Base-by-base conservation (phyloP, 1,140 invertebrate genomes). In the Ditylenchus dipsaci region DNA sequence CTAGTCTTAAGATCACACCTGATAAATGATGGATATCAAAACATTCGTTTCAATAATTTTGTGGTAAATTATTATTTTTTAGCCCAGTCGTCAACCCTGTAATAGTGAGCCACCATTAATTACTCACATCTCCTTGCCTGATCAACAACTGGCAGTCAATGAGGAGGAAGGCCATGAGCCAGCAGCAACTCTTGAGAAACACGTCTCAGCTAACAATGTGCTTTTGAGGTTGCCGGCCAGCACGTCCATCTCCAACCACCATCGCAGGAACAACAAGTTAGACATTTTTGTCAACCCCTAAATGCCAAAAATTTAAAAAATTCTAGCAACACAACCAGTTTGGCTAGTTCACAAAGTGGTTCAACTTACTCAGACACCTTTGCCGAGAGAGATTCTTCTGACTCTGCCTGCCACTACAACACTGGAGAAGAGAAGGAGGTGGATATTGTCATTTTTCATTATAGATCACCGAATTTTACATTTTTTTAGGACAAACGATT, bases 401-500 rank as follows among this genome's bases (percentile, higher is more conserved):
- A 63, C 27, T 19, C 45, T 58, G 23, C 45, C 19, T 65, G 27
- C 30, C 27, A 29, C 42, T 67, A 67, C 42, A 38, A 60, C 23
- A 66, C 63, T 56, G 66, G 66, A 45, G 29, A 67, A 19, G 23
- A 65, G 19, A 67, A 67, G 33, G 66, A 65, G 59, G 59, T 61
- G n/a, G n/a, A 33, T 27, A 5, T 53, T 53, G n/a, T 17, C 3
- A 53, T 15, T 53, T 15, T 21, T 7, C 3, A 26, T 3, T 7
- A 53, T 19, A 17, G 49, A 17, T 8, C 49, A 21, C 23, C 1
- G 23, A 15, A 53, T 53, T 53, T 53, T 53, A 17, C n/a, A n/a
- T n/a, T 45, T 45, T 45, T 53, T 43, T n/a, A 70, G 67, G 42
- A 74, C 27, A 33, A 74, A 29, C 69, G 69, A 21, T 58, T 71